Conservation (phyloP, 2,888 invertebrate species). For the Synergus japonicus region DNA sequence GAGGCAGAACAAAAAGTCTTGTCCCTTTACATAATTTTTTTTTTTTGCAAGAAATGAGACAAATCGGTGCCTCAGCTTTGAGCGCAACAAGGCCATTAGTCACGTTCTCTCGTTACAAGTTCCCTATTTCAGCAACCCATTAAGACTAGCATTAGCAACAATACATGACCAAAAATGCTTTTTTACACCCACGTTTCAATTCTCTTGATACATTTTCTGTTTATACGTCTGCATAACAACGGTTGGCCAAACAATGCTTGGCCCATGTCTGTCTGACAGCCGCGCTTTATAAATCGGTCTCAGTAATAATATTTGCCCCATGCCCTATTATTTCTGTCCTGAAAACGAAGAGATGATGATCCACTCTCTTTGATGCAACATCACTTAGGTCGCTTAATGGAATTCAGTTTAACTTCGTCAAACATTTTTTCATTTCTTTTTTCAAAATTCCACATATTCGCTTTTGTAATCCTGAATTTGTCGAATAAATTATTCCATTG, state of each 20-base stretch:
- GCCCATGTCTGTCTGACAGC: slow-evolving; percentile 35
- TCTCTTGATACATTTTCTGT: slow-evolving; percentile 34
- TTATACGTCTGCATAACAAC: slow-evolving; percentile 23
- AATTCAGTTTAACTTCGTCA: slow-evolving; percentile 4
- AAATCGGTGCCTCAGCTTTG: slow-evolving; percentile 5
- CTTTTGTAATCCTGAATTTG: background rate
- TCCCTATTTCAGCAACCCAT: slow-evolving; percentile 29
- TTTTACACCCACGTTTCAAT: slow-evolving; percentile 29
- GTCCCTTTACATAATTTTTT: background rate
- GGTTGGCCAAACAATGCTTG: slow-evolving; percentile 37
- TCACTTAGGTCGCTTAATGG: background rate
- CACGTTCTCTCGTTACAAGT: background rate
- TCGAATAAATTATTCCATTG: background rate
- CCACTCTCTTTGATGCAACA: slow-evolving; percentile 13
- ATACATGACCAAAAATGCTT: slow-evolving; percentile 19
- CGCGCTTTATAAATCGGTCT: slow-evolving; percentile 37
- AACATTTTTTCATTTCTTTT: background rate
- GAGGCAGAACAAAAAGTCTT: background rate
- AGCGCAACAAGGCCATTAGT: slow-evolving; percentile 23
- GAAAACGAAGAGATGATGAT: slow-evolving; percentile 23
- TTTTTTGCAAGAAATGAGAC: background rate
- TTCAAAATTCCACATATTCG: background rate
- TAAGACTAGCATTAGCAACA: slow-evolving; percentile 36
- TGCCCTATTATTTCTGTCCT: slow-evolving; percentile 26
- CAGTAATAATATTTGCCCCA: slow-evolving; percentile 33